phyloP scores from a whole-genome alignment of 2,888 invertebrate species.

The Stenolophus ochropezus region DNA sequence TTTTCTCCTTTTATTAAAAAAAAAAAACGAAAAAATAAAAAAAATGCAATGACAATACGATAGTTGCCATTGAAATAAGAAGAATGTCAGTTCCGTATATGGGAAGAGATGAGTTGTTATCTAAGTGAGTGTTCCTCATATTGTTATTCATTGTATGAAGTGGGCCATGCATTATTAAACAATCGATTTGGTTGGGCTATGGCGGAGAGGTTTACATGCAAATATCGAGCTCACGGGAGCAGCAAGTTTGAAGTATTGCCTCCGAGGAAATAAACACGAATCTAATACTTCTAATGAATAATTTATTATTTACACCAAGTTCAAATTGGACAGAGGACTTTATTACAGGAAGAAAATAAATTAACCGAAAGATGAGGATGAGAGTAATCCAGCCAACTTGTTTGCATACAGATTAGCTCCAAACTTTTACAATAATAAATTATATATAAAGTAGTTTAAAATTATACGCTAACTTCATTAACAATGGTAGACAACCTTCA shows the following conservation, averaged over 20 bases:
- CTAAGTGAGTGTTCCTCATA: background rate
- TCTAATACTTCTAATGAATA: slow-evolving; percentile 37
- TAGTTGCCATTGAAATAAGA: too few relatives aligned
- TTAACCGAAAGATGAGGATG: background rate
- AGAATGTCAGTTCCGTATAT: too few relatives aligned
- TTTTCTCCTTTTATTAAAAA: too few relatives aligned
- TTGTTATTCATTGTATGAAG: background rate
- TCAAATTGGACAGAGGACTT: background rate
- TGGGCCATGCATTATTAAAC: slow-evolving; percentile 33
- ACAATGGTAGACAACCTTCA: too few relatives aligned
- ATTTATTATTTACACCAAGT: slow-evolving; percentile 9
- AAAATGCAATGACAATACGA: too few relatives aligned
- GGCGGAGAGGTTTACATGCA: slow-evolving; percentile 10
- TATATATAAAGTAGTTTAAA: too few relatives aligned
- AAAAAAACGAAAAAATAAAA: too few relatives aligned
- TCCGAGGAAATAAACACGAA: slow-evolving; percentile 28
- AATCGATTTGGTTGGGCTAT: slow-evolving; percentile 25
- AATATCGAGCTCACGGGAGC: slow-evolving; percentile 2
- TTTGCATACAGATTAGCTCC: too few relatives aligned
- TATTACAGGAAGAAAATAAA: background rate
- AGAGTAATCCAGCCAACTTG: too few relatives aligned
- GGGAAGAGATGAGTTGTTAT: background rate
- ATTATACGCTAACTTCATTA: too few relatives aligned
- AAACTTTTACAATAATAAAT: too few relatives aligned
- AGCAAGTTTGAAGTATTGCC: slow-evolving; percentile 29